phyloP scores from a whole-genome alignment of 1,140 invertebrate species.

The Drosophila ironensis region DNA sequence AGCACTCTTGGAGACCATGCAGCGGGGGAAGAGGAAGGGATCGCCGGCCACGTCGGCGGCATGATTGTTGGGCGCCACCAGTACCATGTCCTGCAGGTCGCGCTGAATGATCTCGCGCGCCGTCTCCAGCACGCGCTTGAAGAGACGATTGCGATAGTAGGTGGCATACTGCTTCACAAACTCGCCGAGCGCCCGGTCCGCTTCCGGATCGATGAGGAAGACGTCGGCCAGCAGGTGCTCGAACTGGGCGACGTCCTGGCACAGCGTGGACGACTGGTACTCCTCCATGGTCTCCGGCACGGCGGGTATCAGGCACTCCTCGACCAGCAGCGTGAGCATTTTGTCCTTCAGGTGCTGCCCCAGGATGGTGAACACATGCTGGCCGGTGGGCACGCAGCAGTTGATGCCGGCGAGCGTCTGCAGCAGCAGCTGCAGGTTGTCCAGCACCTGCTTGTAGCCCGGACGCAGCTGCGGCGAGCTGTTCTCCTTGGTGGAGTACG shows the following conservation, averaged over 20 bases:
- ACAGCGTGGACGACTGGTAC: conserved; percentile 86
- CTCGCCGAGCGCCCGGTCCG: conserved; percentile 84
- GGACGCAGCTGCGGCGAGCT: conserved; percentile 46
- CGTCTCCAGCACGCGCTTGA: conserved; percentile 87
- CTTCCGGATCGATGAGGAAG: conserved; percentile 67
- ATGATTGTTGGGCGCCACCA: conserved; percentile 83
- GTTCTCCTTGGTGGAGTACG: conserved; percentile 65
- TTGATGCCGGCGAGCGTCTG: conserved; percentile 85
- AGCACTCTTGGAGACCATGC: conserved; percentile 85
- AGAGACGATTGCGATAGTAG: conserved; percentile 90
- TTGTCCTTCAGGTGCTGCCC: conserved; percentile 85
- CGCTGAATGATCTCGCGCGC: conserved; percentile 90
- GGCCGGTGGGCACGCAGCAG: conserved; percentile 82
- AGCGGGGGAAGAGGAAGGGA: conserved; percentile 83
- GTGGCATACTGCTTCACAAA: conserved; percentile 90
- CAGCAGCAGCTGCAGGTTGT: conserved; percentile 85
- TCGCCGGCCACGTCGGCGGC: conserved; percentile 61
- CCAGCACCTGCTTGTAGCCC: conserved; percentile 84
- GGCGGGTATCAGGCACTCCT: conserved; percentile 88
- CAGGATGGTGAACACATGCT: conserved; percentile 85
- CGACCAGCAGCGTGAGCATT: conserved; percentile 87
- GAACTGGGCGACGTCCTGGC: conserved; percentile 86
- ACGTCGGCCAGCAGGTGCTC: conserved; percentile 85
- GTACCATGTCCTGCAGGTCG: conserved; percentile 90
- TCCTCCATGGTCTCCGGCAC: conserved; percentile 89